Evolutionary conservation across 2,888 invertebrate species (phyloP).

Genomic region (Ophioninae sp.): DNA sequence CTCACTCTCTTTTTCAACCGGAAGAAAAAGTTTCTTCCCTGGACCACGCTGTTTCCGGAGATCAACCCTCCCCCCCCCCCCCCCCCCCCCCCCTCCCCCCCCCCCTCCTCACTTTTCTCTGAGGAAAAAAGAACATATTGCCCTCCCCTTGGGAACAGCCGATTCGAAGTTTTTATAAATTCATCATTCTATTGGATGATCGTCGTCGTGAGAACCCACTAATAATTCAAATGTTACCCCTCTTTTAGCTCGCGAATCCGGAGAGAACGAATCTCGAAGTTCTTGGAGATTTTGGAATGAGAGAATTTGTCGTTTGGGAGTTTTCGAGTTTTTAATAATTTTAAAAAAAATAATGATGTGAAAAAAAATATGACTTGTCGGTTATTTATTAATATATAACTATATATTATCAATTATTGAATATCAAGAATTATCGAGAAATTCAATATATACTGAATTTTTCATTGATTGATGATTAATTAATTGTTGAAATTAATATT

Average conservation of each 20-base stretch:
- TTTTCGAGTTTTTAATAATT: no score
- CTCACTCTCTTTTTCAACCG: constrained; percentile 26
- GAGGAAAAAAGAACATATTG: background rate
- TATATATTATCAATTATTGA: no score
- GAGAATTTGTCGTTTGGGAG: no score
- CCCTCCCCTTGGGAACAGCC: background rate
- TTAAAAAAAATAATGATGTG: no score
- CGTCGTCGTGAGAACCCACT: background rate
- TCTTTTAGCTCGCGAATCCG: background rate
- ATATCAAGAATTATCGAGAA: no score
- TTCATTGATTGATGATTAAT: no score
- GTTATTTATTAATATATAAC: no score
- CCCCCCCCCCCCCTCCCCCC: background rate
- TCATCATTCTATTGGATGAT: constrained; percentile 19
- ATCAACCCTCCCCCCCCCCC: constrained; percentile 31
- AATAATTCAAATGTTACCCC: constrained; percentile 8
- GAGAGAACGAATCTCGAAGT: background rate
- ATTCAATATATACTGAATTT: no score
- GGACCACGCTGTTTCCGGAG: constrained; percentile 16
- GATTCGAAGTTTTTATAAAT: constrained; percentile 13
- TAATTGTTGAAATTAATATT: no score
- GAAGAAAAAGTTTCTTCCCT: constrained; percentile 43
- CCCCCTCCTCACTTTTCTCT: constrained; percentile 31
- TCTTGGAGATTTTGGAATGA: background rate
- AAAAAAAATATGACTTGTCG: no score